Conservation (phyloP, 2,888 invertebrate genomes). For the Thyatira batis region DNA sequence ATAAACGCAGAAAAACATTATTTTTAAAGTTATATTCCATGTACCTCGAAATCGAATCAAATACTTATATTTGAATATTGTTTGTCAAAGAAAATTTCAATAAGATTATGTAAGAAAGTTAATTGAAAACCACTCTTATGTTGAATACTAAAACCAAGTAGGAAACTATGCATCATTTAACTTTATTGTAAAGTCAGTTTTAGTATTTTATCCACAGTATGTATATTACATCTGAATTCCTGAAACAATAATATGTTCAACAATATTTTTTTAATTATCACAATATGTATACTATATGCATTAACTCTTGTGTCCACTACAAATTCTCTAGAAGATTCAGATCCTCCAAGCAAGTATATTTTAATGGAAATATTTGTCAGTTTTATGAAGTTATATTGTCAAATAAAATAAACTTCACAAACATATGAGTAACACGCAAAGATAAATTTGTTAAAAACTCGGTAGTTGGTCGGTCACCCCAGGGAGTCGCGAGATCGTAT, state of each 20-base stretch:
- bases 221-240: neutral
- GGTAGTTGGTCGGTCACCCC: no score
- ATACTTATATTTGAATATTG: neutral
- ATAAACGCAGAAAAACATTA: neutral
- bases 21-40: neutral
- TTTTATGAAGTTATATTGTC: no score
- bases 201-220: neutral
- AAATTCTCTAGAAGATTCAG: neutral
- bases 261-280: neutral
- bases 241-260: neutral
- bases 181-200: neutral
- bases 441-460: no score
- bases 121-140: neutral
- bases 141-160: neutral
- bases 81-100: neutral
- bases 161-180: neutral
- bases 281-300: neutral
- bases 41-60: neutral
- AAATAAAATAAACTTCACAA: no score
- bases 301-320: neutral
- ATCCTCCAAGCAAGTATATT: neutral
- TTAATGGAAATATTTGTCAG: no score
- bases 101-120: neutral
- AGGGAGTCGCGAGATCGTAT: no score
- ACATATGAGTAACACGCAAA: no score